Conservation (phyloP, 2,888 invertebrate species). For the Habroteleia sp. region DNA sequence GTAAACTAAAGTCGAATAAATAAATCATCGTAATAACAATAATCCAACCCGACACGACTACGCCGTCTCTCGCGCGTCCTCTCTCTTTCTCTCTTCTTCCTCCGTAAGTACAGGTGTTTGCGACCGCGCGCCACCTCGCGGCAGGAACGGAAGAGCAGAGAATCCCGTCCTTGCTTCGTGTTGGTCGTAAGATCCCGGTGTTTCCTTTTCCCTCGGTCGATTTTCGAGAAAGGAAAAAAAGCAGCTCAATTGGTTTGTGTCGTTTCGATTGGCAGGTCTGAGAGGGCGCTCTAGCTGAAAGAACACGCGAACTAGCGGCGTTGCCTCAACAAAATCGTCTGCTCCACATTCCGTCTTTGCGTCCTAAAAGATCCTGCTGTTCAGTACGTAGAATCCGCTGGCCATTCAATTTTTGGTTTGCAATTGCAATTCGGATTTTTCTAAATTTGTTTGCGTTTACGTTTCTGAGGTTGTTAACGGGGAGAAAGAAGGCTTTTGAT, state of each 20-base stretch:
- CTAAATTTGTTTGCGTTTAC: neutral
- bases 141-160: too few relatives aligned
- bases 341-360: constrained; percentile 77
- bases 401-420: constrained; percentile 5
- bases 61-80: too few relatives aligned
- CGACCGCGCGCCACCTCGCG: too few relatives aligned
- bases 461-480: neutral
- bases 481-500: constrained; percentile 19
- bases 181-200: too few relatives aligned
- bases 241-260: constrained; percentile 60
- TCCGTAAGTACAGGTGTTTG: too few relatives aligned
- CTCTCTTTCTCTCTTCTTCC: too few relatives aligned
- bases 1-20: too few relatives aligned
- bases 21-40: too few relatives aligned
- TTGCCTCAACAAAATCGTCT: constrained; percentile 75
- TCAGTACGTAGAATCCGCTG: constrained; percentile 33
- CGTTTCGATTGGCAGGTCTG: constrained; percentile 76
- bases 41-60: too few relatives aligned
- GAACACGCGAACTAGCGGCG: constrained; percentile 75
- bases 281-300: constrained; percentile 73
- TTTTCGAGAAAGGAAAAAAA: too few relatives aligned
- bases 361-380: constrained; percentile 73
- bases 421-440: neutral
- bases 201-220: too few relatives aligned
- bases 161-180: too few relatives aligned